Percentiles rank a stretch among this genome's conserved stretches.
Conservation (phyloP, 2,797 vertebrate genomes). For the Melanotaenia nigrans region DNA sequence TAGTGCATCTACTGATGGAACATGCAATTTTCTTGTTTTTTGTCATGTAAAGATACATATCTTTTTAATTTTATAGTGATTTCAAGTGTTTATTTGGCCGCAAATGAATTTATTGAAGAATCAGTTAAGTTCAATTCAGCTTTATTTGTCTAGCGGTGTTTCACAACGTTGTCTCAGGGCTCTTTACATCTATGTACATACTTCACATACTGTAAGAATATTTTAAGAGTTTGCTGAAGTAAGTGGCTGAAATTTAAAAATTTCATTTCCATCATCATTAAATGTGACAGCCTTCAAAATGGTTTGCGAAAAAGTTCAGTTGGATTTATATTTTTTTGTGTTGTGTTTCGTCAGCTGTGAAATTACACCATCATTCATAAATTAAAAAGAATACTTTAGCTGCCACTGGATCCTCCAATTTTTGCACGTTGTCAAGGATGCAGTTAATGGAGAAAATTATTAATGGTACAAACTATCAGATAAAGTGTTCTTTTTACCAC, state of each 20-base stretch:
- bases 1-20: slow-evolving; percentile 15
- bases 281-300: not conserved
- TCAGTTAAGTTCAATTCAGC: not conserved
- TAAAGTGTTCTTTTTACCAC: not conserved
- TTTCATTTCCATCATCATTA: not conserved
- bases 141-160: too few species aligned
- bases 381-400: slow-evolving; percentile 2
- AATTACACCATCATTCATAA: slow-evolving; percentile 10
- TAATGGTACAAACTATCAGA: not conserved
- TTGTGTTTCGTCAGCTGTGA: not conserved
- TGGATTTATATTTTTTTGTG: not conserved
- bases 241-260: not conserved
- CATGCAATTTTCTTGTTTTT: not conserved
- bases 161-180: too few species aligned
- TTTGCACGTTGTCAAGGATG: not conserved
- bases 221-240: not conserved
- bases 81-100: not conserved
- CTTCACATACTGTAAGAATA: not conserved
- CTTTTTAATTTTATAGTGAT: not conserved
- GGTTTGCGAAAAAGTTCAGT: not conserved
- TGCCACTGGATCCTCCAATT: not conserved
- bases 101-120: not conserved
- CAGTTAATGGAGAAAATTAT: not conserved
- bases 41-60: not conserved
- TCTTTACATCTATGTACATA: not conserved